A percentile compares a stretch with the other conserved stretches of the same genome.
phyloP scores from a whole-genome alignment of 2,888 invertebrate genomes.

The Nomada hirtipes region DNA sequence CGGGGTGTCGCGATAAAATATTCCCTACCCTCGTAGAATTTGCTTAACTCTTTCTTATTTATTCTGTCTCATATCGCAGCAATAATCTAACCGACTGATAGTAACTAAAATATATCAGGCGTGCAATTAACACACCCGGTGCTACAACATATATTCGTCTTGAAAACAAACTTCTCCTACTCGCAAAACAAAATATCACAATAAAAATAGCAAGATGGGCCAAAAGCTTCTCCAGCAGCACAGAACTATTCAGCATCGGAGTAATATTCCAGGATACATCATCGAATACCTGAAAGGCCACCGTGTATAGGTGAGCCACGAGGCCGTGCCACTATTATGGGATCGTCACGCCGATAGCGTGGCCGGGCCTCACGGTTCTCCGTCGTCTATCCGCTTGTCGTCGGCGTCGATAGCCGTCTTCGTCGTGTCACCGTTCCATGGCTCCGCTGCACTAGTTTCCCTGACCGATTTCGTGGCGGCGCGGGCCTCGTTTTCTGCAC shows the following conservation, averaged over 20 bases:
- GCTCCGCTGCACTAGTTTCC: constrained; percentile 75
- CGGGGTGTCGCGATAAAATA: constrained; percentile 25
- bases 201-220: too few relatives aligned
- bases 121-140: too few relatives aligned
- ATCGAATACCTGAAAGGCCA: constrained; percentile 7
- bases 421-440: constrained; percentile 68
- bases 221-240: not conserved
- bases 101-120: too few relatives aligned
- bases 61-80: too few relatives aligned
- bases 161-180: too few relatives aligned
- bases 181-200: too few relatives aligned
- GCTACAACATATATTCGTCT: too few relatives aligned
- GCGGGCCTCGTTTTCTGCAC: constrained; percentile 49
- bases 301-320: constrained; percentile 53
- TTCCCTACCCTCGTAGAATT: too few relatives aligned
- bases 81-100: too few relatives aligned
- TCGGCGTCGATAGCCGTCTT: constrained; percentile 58
- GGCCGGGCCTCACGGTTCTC: constrained; percentile 46
- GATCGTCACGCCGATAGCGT: constrained; percentile 69
- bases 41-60: too few relatives aligned
- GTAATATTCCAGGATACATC: too few relatives aligned
- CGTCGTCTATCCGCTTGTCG: constrained; percentile 47
- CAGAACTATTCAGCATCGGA: not conserved
- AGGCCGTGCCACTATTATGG: constrained; percentile 68
- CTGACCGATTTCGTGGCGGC: constrained; percentile 77